Conservation (phyloP, 1,140 invertebrate genomes). For the Phymastichus coffea region DNA sequence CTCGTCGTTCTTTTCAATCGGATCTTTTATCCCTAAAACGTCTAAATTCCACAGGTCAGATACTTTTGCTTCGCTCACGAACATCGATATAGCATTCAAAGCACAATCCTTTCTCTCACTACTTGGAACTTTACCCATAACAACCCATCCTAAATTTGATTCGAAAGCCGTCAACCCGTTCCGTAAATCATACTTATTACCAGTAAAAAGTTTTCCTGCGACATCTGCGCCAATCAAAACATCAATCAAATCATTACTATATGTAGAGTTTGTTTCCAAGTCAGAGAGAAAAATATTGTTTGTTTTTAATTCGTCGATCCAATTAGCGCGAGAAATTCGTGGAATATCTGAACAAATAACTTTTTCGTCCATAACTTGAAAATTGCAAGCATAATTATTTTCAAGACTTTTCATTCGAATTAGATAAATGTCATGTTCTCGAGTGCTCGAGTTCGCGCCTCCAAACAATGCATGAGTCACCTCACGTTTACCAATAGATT, state of each 20-base stretch:
- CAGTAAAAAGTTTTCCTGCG: constrained; percentile 40
- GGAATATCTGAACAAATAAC: constrained; percentile 28
- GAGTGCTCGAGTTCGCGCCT: constrained; percentile 4
- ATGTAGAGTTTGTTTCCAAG: not conserved
- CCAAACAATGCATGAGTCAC: constrained; percentile 29
- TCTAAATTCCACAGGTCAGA: constrained; percentile 44
- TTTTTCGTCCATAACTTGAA: constrained; percentile 23
- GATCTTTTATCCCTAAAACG: constrained; percentile 41
- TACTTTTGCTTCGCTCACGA: constrained; percentile 21
- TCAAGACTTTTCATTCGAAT: constrained; percentile 24
- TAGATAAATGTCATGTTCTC: constrained; percentile 26
- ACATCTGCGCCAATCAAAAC: constrained; percentile 42
- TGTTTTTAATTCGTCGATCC: constrained; percentile 24
- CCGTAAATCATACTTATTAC: constrained; percentile 17
- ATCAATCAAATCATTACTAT: constrained; percentile 17
- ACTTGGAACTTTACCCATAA: constrained; percentile 36
- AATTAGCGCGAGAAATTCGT: constrained; percentile 8
- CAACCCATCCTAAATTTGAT: constrained; percentile 33
- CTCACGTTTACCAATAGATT: constrained; percentile 3
- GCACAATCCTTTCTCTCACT: constrained; percentile 8
- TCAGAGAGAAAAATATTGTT: constrained; percentile 31
- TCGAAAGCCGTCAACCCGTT: constrained; percentile 34
- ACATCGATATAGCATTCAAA: constrained; percentile 26
- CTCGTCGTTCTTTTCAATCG: constrained; percentile 31
- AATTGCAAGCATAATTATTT: constrained; percentile 27